phyloP scores from a whole-genome alignment of 2,888 invertebrate genomes.

The Megalurothrips usitatus region DNA sequence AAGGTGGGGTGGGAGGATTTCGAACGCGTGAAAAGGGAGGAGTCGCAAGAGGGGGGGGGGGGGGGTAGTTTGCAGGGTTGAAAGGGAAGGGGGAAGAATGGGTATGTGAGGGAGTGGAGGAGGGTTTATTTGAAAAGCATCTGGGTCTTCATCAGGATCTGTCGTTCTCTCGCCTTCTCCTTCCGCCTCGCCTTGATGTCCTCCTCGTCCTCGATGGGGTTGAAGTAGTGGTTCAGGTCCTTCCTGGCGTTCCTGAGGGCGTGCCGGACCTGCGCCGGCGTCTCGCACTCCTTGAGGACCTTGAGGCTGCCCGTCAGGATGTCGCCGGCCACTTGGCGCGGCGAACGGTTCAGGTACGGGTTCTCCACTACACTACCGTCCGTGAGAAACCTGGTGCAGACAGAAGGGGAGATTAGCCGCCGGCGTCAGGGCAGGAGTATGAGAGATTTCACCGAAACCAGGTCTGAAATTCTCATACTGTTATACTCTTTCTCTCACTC shows the following conservation, averaged over 20 bases:
- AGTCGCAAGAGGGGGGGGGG: not conserved
- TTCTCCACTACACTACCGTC: conserved; percentile 24
- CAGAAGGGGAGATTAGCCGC: no score
- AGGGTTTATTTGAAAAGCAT: not conserved
- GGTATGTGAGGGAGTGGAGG: not conserved
- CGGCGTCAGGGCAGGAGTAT: no score
- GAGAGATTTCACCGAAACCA: no score
- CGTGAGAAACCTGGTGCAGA: not conserved
- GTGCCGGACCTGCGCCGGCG: conserved; percentile 4
- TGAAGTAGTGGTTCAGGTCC: conserved; percentile 16
- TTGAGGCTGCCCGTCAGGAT: conserved; percentile 12
- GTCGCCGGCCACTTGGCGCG: conserved; percentile 19
- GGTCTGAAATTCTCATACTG: no score
- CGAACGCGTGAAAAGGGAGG: no score
- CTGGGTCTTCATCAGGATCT: conserved; percentile 6
- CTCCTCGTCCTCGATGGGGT: conserved; percentile 18
- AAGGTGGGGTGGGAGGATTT: not conserved
- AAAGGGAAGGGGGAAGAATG: not conserved
- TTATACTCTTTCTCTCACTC: no score
- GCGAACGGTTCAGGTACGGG: conserved; percentile 25
- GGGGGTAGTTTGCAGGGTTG: not conserved
- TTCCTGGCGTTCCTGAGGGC: conserved; percentile 14
- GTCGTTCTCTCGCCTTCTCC: not conserved
- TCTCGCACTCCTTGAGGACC: conserved; percentile 19
- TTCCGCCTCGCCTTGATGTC: conserved; percentile 8